Conservation (phyloP, 2,888 invertebrate genomes). For the Gastrophysa polygoni region DNA sequence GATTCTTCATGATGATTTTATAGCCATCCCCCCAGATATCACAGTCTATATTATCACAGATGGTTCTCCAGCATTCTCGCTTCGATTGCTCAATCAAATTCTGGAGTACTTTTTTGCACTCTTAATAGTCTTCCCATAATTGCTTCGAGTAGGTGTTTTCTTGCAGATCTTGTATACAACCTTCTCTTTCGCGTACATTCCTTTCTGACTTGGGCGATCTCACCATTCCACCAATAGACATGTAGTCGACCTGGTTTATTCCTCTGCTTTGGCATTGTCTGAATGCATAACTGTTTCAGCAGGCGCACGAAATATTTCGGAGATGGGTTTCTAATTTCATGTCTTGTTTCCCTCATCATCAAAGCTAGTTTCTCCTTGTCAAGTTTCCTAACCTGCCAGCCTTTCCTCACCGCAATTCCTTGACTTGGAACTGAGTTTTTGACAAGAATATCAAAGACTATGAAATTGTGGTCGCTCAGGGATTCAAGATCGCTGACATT, state of each 20-base stretch:
- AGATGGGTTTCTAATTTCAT: no score
- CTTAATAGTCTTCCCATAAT: slow-evolving; percentile 14
- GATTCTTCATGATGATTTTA: slow-evolving; percentile 21
- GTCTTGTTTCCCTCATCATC: no score
- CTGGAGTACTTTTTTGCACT: neutral
- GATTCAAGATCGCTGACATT: slow-evolving; percentile 9
- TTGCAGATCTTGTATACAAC: slow-evolving; percentile 3
- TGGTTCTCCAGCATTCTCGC: slow-evolving; percentile 12
- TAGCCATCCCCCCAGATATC: slow-evolving; percentile 24
- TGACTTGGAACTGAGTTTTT: neutral
- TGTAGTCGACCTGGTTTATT: neutral
- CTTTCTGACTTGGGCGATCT: neutral
- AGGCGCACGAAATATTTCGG: no score
- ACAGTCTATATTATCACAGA: slow-evolving; percentile 16
- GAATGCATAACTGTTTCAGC: slow-evolving; percentile 3
- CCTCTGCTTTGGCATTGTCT: slow-evolving; percentile 9
- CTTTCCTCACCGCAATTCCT: neutral
- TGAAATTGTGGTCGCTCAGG: slow-evolving; percentile 14
- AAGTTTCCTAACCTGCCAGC: slow-evolving; percentile 10
- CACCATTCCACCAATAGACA: slow-evolving; percentile 11
- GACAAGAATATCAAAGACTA: neutral
- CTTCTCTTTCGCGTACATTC: slow-evolving; percentile 10
- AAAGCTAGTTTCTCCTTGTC: slow-evolving; percentile 3
- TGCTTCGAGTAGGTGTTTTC: slow-evolving; percentile 4
- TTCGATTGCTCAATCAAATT: slow-evolving; percentile 16